Conservation (phyloP, 2,113 vertebrate genomes). For the Leucosticte australis region DNA sequence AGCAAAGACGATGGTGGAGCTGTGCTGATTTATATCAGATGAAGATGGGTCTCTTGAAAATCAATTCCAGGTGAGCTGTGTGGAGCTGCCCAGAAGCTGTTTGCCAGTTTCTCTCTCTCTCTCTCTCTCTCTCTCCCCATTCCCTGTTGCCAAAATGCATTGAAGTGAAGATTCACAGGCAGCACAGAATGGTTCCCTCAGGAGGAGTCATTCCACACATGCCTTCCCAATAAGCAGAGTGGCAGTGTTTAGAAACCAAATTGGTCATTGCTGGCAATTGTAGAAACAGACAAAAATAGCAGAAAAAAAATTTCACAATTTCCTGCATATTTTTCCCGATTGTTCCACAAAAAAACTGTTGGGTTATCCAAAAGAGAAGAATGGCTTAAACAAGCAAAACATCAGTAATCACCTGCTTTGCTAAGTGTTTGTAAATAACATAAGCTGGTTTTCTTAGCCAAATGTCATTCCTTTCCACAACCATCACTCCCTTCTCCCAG, state of each 20-base stretch:
- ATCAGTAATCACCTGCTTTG: slow-evolving; percentile 48
- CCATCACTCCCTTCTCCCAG: slow-evolving; percentile 24
- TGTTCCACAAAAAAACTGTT: background rate
- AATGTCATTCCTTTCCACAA: slow-evolving; percentile 42
- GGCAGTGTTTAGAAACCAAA: slow-evolving; percentile 36
- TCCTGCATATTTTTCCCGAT: slow-evolving; percentile 36
- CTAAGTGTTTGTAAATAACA: slow-evolving; percentile 45
- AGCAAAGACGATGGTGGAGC: background rate
- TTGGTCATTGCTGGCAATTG: background rate
- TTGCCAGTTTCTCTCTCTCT: background rate
- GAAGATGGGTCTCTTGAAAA: background rate
- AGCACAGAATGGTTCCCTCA: background rate
- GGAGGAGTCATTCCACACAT: slow-evolving; percentile 32
- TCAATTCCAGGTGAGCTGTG: background rate
- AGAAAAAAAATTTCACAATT: slow-evolving; percentile 30
- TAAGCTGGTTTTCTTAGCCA: slow-evolving; percentile 5
- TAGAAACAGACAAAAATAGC: slow-evolving; percentile 38
- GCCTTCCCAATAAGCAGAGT: slow-evolving; percentile 27
- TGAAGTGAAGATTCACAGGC: slow-evolving; percentile 25
- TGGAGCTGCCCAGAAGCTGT: background rate
- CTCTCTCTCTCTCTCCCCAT: background rate
- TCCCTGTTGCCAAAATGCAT: background rate
- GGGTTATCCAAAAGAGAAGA: slow-evolving; percentile 31
- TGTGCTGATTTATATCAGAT: background rate
- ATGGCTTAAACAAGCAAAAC: slow-evolving; percentile 49